Percentiles rank a stretch among this genome's conserved stretches.
Conservation (phyloP, 2,888 invertebrate genomes). For the Acanthosepion lycidas region DNA sequence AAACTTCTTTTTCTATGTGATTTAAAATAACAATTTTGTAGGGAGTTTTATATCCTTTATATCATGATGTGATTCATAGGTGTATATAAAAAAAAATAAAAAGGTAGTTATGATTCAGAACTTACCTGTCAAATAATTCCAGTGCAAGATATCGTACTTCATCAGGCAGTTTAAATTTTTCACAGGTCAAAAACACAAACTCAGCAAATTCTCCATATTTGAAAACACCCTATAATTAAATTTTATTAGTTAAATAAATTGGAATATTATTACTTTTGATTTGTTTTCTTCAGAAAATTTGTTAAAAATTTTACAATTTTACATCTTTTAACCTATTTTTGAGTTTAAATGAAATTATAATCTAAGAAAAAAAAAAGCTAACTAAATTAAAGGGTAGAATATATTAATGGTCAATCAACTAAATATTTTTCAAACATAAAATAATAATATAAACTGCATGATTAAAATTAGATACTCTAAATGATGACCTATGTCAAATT, state of each 20-base stretch:
- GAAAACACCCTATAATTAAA: conserved; percentile 62
- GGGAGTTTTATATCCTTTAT: too few species aligned
- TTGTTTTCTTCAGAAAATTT: not conserved
- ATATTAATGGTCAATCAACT: too few species aligned
- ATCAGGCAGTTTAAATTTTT: conserved; percentile 63
- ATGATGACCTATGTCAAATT: too few species aligned
- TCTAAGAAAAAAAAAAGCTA: not conserved
- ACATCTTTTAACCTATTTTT: not conserved
- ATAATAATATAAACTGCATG: too few species aligned
- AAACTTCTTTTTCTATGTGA: too few species aligned
- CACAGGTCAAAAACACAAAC: conserved; percentile 69
- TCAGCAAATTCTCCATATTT: conserved; percentile 60
- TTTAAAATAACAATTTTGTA: too few species aligned
- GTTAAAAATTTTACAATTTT: not conserved
- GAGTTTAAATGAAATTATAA: not conserved
- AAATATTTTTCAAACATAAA: too few species aligned
- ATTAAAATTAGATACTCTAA: too few species aligned
- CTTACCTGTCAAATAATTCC: conserved; percentile 72
- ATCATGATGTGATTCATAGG: not conserved
- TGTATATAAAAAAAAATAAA: not conserved
- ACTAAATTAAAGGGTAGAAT: not conserved
- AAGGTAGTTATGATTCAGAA: not conserved
- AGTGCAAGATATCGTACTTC: conserved; percentile 71
- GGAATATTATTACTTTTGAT: not conserved
- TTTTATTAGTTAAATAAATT: not conserved